A percentile compares a stretch with the other conserved stretches of the same genome.
These are phyloP conservation scores for Cydia fagiglandana DNA, from an alignment of 1,140 invertebrate species.

Conservation along the genomic window DNA sequence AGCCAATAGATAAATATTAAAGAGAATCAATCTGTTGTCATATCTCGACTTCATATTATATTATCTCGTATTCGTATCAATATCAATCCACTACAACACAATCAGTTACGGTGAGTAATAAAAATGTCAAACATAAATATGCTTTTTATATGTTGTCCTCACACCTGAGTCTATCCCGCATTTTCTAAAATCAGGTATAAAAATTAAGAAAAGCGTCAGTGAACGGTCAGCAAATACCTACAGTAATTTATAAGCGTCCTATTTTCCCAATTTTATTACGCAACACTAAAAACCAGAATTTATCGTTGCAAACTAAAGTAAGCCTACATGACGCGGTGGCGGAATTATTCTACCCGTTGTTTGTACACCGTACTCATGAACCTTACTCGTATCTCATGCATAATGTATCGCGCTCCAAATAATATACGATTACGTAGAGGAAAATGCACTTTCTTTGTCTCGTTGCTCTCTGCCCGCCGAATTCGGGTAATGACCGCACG, in stretches of 20 bases:
- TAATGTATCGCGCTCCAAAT: conserved; percentile 75
- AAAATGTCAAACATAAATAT: too few relatives aligned
- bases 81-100: too few relatives aligned
- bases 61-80: too few relatives aligned
- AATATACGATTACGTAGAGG: conserved; percentile 72
- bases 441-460: conserved; percentile 77
- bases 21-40: too few relatives aligned
- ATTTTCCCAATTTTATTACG: not conserved
- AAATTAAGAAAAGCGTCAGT: not conserved
- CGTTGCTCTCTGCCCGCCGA: conserved; percentile 48
- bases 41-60: too few relatives aligned
- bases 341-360: conserved; percentile 37
- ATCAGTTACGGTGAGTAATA: too few relatives aligned
- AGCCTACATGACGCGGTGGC: not conserved
- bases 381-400: conserved; percentile 75
- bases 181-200: too few relatives aligned
- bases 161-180: too few relatives aligned
- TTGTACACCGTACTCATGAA: conserved; percentile 59
- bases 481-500: conserved; percentile 58
- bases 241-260: too few relatives aligned
- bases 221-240: too few relatives aligned
- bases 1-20: too few relatives aligned
- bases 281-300: not conserved
- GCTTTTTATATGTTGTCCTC: too few relatives aligned
- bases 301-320: not conserved